Conservation (phyloP, 2,113 vertebrate species). For the Neolamprologus longior region DNA sequence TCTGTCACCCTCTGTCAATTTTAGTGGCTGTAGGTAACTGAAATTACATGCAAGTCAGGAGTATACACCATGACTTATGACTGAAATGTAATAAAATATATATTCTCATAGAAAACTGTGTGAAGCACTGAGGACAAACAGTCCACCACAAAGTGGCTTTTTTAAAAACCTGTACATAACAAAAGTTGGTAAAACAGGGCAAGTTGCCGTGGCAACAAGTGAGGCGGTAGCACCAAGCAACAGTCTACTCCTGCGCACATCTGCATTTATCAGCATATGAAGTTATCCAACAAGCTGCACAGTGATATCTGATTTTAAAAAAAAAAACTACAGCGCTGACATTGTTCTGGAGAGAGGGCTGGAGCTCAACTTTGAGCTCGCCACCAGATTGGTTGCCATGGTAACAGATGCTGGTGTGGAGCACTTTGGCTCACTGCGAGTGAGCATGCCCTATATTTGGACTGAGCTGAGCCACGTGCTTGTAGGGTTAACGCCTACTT, state of each 20-base stretch:
- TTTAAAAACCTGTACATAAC: not conserved
- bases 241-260: not conserved
- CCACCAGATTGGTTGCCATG: conserved; percentile 42
- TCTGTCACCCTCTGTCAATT: not conserved
- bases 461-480: conserved; percentile 52
- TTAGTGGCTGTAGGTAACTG: not conserved
- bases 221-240: not conserved
- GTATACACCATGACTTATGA: not conserved
- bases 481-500: conserved; percentile 52
- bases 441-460: conserved; percentile 59
- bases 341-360: not conserved
- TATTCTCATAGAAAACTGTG: not conserved
- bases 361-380: conserved; percentile 49
- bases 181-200: not conserved
- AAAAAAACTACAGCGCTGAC: not conserved
- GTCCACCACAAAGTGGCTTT: not conserved
- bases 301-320: not conserved
- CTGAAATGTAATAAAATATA: not conserved
- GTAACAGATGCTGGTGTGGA: conserved; percentile 58
- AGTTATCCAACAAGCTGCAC: conserved; percentile 2
- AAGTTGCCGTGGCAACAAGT: conserved; percentile 7
- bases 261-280: not conserved
- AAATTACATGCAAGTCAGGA: not conserved
- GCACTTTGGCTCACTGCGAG: conserved; percentile 40
- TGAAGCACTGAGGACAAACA: not conserved